Evolutionary conservation across 2,113 vertebrate genomes (phyloP).

Genomic region (Mormyrus iriodes): DNA sequence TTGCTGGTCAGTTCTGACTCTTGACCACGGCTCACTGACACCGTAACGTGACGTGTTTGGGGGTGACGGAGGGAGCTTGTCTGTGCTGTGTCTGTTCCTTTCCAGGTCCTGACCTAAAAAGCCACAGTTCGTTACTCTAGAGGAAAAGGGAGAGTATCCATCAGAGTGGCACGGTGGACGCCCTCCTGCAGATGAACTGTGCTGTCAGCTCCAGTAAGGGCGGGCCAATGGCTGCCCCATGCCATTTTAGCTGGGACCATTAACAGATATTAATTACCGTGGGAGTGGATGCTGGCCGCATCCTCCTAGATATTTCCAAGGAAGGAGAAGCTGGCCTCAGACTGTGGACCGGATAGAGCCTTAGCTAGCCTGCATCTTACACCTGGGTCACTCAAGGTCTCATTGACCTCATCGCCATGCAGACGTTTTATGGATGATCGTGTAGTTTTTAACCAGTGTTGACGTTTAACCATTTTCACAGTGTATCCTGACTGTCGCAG

Average conservation of each 20-base stretch:
- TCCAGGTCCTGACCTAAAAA: neutral
- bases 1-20: neutral
- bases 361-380: neutral
- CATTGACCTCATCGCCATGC: neutral
- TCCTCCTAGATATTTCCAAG: no score
- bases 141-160: constrained; percentile 51
- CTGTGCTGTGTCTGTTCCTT: neutral
- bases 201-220: constrained; percentile 48
- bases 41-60: neutral
- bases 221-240: constrained; percentile 35
- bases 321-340: neutral
- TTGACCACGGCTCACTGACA: neutral
- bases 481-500: neutral
- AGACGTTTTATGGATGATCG: neutral
- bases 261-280: constrained; percentile 37
- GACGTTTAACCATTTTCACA: constrained; percentile 3
- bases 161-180: constrained; percentile 51
- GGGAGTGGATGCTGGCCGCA: neutral
- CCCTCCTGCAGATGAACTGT: constrained; percentile 62
- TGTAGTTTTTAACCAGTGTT: constrained; percentile 10
- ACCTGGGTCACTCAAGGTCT: neutral
- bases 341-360: neutral
- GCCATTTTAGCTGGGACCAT: constrained; percentile 30
- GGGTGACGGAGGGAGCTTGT: neutral
- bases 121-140: neutral